Percentiles rank a stretch among this genome's conserved stretches.
Conservation (phyloP, 2,113 vertebrate genomes). For the Psammodynastes pulverulentus region DNA sequence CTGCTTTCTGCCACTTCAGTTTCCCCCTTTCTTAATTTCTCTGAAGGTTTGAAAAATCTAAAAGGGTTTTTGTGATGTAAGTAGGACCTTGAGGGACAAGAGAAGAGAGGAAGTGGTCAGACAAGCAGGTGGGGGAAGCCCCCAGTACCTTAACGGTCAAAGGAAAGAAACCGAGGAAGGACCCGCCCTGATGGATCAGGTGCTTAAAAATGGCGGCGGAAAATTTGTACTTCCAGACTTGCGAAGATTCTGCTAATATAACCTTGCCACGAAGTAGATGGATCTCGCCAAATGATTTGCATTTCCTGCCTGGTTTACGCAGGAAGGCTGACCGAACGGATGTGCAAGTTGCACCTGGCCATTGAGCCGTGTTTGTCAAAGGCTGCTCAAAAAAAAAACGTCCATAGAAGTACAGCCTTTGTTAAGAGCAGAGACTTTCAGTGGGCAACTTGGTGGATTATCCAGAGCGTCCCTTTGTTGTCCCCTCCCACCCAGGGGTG, state of each 20-base stretch:
- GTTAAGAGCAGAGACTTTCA: background rate
- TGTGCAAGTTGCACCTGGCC: background rate
- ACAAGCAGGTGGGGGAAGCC: background rate
- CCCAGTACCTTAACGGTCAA: background rate
- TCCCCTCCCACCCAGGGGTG: background rate
- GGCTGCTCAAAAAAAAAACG: background rate
- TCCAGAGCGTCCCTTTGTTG: background rate
- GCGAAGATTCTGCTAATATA: background rate
- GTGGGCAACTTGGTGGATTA: background rate
- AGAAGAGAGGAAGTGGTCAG: background rate
- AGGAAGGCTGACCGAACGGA: background rate
- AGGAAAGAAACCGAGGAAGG: background rate
- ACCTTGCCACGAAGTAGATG: background rate
- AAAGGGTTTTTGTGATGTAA: background rate
- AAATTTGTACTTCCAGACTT: background rate
- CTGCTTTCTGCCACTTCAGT: background rate
- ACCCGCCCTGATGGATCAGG: background rate
- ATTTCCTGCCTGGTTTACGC: background rate
- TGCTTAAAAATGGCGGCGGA: background rate
- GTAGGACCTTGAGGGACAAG: background rate
- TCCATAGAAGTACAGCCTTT: background rate
- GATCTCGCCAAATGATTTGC: background rate
- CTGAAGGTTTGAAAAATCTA: background rate
- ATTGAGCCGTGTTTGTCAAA: background rate
- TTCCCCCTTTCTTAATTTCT: background rate